Evolutionary conservation across 2,888 invertebrate genomes (phyloP).

Genomic region (Emmelina monodactyla): DNA sequence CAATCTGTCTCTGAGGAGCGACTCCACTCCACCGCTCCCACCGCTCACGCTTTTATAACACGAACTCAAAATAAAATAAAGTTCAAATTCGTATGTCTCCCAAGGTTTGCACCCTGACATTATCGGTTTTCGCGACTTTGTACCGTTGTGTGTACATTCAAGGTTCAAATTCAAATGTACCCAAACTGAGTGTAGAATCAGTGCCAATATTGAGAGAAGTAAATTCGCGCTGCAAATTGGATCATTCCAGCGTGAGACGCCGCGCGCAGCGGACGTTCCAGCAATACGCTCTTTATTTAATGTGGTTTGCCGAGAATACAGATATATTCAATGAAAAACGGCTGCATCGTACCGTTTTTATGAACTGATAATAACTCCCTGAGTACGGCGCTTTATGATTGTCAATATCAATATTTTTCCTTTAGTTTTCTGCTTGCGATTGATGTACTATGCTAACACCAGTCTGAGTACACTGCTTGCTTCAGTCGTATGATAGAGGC

Average conservation of each 20-base stretch:
- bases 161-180: neutral
- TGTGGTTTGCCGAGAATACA: neutral
- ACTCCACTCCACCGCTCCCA: too few relatives aligned
- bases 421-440: too few relatives aligned
- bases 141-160: neutral
- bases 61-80: too few relatives aligned
- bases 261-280: too few relatives aligned
- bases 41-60: too few relatives aligned
- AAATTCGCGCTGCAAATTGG: slow-evolving; percentile 14
- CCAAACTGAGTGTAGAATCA: neutral
- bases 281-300: neutral
- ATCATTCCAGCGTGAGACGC: slow-evolving; percentile 10
- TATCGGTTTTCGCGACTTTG: neutral
- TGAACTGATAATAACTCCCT: too few relatives aligned
- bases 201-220: slow-evolving; percentile 4
- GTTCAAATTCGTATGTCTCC: neutral
- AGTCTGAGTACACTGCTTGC: too few relatives aligned
- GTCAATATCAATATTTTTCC: too few relatives aligned
- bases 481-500: too few relatives aligned
- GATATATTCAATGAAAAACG: neutral
- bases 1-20: slow-evolving; percentile 1
- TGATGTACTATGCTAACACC: too few relatives aligned
- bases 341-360: too few relatives aligned
- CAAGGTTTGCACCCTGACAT: neutral
- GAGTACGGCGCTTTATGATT: too few relatives aligned